Evolutionary conservation across 2,888 invertebrate genomes (phyloP).

Genomic region (Mamestra brassicae): DNA sequence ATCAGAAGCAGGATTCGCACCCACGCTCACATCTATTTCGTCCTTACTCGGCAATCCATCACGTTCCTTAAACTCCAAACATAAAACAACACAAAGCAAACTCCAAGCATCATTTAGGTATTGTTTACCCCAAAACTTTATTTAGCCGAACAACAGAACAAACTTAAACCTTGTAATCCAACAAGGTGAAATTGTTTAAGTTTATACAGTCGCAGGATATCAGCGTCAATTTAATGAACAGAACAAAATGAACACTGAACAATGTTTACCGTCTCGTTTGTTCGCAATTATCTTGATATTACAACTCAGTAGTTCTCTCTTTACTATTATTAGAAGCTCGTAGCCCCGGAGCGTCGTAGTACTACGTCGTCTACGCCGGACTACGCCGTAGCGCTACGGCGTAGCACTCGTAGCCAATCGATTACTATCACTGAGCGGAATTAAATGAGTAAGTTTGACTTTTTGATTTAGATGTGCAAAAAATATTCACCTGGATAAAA

Average conservation of each 20-base stretch:
- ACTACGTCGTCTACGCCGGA: slow-evolving; percentile 15
- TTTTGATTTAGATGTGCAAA: not conserved
- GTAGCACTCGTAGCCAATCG: slow-evolving; percentile 38
- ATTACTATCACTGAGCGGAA: slow-evolving; percentile 33
- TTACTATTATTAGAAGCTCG: slow-evolving; percentile 16
- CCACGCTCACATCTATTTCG: not conserved
- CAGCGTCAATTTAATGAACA: slow-evolving; percentile 29
- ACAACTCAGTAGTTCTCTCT: slow-evolving; percentile 5
- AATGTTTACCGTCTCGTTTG: slow-evolving; percentile 29
- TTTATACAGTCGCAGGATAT: slow-evolving; percentile 38
- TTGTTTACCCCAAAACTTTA: slow-evolving; percentile 35
- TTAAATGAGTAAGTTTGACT: slow-evolving; percentile 11
- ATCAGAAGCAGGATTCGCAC: not conserved
- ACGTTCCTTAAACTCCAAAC: slow-evolving; percentile 6
- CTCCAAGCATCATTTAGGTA: slow-evolving; percentile 17
- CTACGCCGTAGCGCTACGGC: slow-evolving; percentile 34
- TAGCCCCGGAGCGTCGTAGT: slow-evolving; percentile 21
- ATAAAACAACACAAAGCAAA: slow-evolving; percentile 12
- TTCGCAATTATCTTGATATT: slow-evolving; percentile 16
- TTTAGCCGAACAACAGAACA: slow-evolving; percentile 12
- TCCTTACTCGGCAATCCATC: not conserved
- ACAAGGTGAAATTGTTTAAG: no score
- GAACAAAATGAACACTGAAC: slow-evolving; percentile 26
- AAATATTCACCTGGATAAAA: not conserved
- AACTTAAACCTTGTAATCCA: slow-evolving; percentile 32